phyloP scores from a whole-genome alignment of 2,113 vertebrate species.

The Tragelaphus imberbis region DNA sequence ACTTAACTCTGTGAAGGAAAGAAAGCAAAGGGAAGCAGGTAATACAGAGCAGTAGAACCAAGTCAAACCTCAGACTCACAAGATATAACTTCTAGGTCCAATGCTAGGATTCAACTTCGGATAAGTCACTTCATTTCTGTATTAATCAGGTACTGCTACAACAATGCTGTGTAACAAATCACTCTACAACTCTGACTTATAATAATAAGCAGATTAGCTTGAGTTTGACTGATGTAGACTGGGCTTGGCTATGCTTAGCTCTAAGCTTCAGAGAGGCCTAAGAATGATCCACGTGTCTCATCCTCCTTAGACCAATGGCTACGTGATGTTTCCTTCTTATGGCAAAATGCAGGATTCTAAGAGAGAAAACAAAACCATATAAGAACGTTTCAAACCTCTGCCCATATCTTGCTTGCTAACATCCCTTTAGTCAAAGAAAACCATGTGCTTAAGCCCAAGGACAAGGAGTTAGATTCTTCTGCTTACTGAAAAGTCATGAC shows the following conservation, averaged over 20 bases:
- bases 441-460: neutral
- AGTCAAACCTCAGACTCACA: neutral
- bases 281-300: neutral
- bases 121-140: neutral
- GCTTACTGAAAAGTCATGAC: neutral
- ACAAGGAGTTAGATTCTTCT: neutral
- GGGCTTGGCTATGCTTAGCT: neutral
- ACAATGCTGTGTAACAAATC: neutral
- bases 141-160: neutral
- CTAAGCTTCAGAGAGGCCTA: neutral
- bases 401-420: neutral
- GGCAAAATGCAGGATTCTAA: neutral
- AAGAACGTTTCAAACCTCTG: neutral
- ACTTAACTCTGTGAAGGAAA: neutral
- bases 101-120: neutral
- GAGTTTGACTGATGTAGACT: neutral
- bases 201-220: neutral
- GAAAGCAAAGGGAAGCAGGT: neutral
- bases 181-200: neutral
- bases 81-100: neutral
- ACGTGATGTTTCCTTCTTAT: neutral
- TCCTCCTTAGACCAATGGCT: neutral
- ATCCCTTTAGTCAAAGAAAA: neutral
- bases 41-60: neutral
- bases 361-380: neutral